Evolutionary conservation across 2,797 vertebrate species (phyloP).

Genomic region (Glossophaga mutica): DNA sequence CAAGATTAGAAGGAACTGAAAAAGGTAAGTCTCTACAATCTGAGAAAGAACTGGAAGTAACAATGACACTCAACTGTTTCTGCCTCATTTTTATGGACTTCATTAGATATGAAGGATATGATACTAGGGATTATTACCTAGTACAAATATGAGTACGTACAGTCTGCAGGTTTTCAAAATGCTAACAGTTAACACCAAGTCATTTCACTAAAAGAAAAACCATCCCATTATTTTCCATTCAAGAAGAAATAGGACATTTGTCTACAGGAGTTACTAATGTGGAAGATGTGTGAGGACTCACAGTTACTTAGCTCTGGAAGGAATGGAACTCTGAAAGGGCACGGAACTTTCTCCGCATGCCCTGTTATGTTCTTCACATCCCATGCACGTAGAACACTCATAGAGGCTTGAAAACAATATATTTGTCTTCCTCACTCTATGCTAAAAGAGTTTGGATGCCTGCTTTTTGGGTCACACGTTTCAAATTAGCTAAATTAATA

Average conservation of each 20-base stretch:
- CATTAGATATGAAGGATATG: not conserved
- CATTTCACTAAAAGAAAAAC: not conserved
- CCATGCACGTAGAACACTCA: not conserved
- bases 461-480: not conserved
- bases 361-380: not conserved
- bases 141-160: not conserved
- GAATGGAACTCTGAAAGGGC: not conserved
- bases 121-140: not conserved
- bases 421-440: not conserved
- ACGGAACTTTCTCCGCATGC: not conserved
- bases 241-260: not conserved
- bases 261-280: not conserved
- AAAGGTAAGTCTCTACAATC: not conserved
- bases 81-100: not conserved
- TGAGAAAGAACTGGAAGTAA: not conserved
- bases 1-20: not conserved
- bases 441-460: not conserved
- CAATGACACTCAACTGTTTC: not conserved
- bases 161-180: not conserved
- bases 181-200: not conserved
- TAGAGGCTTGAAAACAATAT: not conserved
- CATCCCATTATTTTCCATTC: not conserved
- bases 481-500: conserved; percentile 31
- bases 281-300: not conserved
- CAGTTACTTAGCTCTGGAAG: not conserved